These are phyloP conservation scores for Chaenocephalus aceratus DNA, from an alignment of 2,113 vertebrate species.

Conservation along the genomic window DNA sequence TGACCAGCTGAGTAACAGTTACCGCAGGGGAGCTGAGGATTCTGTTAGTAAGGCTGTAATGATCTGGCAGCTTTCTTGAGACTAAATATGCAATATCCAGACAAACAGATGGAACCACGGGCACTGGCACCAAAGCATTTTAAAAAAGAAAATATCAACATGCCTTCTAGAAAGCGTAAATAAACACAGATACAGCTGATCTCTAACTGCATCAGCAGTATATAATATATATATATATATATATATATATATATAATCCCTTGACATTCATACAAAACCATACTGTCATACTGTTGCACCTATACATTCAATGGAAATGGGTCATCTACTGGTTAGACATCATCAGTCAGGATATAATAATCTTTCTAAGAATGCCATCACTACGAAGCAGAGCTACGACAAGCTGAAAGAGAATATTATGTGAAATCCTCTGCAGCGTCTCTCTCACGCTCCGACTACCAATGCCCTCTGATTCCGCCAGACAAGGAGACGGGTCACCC, in stretches of 20 bases:
- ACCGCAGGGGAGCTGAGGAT: constrained; percentile 8
- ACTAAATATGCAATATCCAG: not conserved
- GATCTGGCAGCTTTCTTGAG: constrained; percentile 15
- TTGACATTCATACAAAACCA: constrained; percentile 18
- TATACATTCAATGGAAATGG: not conserved
- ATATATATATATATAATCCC: constrained; percentile 50
- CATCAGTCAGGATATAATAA: not conserved
- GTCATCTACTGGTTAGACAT: not conserved
- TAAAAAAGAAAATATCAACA: not conserved
- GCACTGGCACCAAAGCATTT: not conserved
- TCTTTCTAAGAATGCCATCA: constrained; percentile 26
- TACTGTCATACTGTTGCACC: not conserved
- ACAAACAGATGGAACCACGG: constrained; percentile 19
- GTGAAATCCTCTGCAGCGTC: constrained; percentile 54
- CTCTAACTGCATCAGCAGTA: constrained; percentile 26
- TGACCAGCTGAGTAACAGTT: not conserved
- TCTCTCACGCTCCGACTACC: constrained; percentile 34
- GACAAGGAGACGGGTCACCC: constrained; percentile 46
- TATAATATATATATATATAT: constrained; percentile 1
- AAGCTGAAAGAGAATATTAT: constrained; percentile 53
- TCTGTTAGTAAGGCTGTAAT: not conserved
- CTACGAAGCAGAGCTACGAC: constrained; percentile 10
- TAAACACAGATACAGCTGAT: not conserved
- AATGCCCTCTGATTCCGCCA: constrained; percentile 52
- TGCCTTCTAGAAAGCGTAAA: not conserved